Percentiles rank a stretch among this genome's conserved stretches.
phyloP scores from a whole-genome alignment of 2,113 vertebrate genomes.

The Odontesthes bonariensis region DNA sequence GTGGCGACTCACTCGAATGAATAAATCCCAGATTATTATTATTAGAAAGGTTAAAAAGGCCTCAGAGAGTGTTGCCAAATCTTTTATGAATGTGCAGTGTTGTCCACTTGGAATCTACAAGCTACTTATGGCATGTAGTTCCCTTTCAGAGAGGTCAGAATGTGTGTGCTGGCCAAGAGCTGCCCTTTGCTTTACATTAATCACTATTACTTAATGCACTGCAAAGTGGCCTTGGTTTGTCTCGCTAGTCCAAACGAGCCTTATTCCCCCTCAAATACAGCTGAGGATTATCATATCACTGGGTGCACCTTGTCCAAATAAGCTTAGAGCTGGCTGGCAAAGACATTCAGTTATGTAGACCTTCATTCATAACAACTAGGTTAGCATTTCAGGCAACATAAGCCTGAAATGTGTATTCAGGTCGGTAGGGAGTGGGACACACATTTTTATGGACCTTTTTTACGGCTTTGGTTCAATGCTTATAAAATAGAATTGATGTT shows the following conservation, averaged over 20 bases:
- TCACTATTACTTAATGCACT: constrained; percentile 3
- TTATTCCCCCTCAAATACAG: constrained; percentile 14
- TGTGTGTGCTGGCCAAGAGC: background rate
- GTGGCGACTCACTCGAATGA: constrained; percentile 3
- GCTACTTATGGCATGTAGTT: constrained; percentile 1
- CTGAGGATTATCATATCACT: constrained; percentile 43
- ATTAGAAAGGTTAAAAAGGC: constrained; percentile 27
- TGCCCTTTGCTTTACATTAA: background rate
- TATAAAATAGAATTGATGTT: background rate
- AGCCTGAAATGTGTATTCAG: constrained; percentile 18
- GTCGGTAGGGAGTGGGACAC: background rate
- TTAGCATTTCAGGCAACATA: constrained; percentile 23
- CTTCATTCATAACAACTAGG: constrained; percentile 32
- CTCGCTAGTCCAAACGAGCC: constrained; percentile 28
- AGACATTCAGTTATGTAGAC: constrained; percentile 38
- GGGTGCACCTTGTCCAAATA: constrained; percentile 48
- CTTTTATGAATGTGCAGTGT: constrained; percentile 31
- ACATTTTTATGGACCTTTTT: background rate
- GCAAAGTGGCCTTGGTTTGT: background rate
- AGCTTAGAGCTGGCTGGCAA: constrained; percentile 49
- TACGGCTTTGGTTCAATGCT: background rate
- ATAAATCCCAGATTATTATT: constrained; percentile 26
- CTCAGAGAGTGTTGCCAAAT: constrained; percentile 16
- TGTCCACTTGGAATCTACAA: background rate
- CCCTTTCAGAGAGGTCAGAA: constrained; percentile 13